Evolutionary conservation across 1,140 invertebrate species (phyloP).

Genomic region (Drosophila ambigua): DNA sequence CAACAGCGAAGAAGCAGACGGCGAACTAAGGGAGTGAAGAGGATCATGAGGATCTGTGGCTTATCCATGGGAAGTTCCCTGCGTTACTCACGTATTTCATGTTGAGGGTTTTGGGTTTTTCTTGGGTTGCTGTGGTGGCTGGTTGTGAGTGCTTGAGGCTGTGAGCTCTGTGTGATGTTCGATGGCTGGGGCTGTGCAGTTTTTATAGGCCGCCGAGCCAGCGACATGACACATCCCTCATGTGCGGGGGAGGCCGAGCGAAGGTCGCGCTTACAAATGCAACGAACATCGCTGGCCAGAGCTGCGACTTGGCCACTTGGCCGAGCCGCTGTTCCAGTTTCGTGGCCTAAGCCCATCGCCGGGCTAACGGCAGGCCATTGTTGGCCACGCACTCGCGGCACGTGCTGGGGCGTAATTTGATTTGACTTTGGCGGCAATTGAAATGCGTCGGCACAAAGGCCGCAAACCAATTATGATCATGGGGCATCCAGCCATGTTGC

Average conservation of each 20-base stretch:
- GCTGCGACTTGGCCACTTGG: conserved; percentile 25
- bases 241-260: conserved; percentile 20
- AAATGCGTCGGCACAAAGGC: conserved; percentile 71
- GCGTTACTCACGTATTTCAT: conserved; percentile 78
- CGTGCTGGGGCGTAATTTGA: conserved; percentile 70
- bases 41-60: not conserved
- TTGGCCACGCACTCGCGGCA: conserved; percentile 50
- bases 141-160: conserved; percentile 61
- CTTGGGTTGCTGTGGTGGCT: conserved; percentile 23
- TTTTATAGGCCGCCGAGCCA: conserved; percentile 49
- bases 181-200: conserved; percentile 7
- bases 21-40: conserved; percentile 47
- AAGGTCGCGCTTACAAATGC: conserved; percentile 72
- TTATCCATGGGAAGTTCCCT: not conserved
- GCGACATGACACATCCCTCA: conserved; percentile 38
- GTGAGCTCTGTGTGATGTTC: conserved; percentile 65
- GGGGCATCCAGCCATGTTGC: not conserved
- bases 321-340: conserved; percentile 29
- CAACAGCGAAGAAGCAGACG: conserved; percentile 74
- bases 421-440: conserved; percentile 62
- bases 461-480: conserved; percentile 73
- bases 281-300: conserved; percentile 45
- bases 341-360: conserved; percentile 37
- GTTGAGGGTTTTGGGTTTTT: conserved; percentile 54
- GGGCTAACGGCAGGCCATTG: conserved; percentile 1